A percentile compares a stretch with the other conserved stretches of the same genome.
These are phyloP conservation scores for Sussaba pulchella DNA, from an alignment of 2,888 invertebrate species.

Conservation along the genomic window DNA sequence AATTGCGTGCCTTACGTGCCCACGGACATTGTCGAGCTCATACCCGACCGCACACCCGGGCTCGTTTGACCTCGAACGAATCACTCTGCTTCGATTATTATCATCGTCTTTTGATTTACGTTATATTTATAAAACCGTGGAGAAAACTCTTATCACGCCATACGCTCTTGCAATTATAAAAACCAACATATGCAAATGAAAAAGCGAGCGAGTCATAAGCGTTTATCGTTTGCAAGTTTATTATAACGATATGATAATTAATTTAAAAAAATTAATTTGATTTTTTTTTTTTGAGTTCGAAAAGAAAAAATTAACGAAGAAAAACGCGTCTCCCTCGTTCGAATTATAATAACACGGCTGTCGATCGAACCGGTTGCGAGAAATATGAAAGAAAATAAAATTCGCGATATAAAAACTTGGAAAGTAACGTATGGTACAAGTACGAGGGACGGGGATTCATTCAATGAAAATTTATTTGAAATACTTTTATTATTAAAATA, in stretches of 20 bases:
- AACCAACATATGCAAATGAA: slow-evolving; percentile 1
- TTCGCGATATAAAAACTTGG: not conserved
- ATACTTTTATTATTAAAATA: too few species aligned
- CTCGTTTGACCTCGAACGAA: slow-evolving; percentile 32
- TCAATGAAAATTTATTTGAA: too few species aligned
- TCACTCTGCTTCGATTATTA: slow-evolving; percentile 45
- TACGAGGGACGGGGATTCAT: too few species aligned
- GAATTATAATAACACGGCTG: slow-evolving; percentile 14
- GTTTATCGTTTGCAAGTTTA: slow-evolving; percentile 7
- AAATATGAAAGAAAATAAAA: slow-evolving; percentile 8
- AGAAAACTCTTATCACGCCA: slow-evolving; percentile 29
- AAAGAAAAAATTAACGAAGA: not conserved
- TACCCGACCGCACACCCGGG: not conserved
- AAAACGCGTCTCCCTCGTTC: slow-evolving; percentile 14
- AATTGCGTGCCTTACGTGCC: slow-evolving; percentile 49
- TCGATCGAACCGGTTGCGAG: slow-evolving; percentile 2
- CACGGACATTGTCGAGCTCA: too few species aligned
- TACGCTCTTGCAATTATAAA: slow-evolving; percentile 17
- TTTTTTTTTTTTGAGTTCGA: too few species aligned
- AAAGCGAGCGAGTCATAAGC: not conserved
- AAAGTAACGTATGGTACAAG: too few species aligned
- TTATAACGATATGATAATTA: not conserved
- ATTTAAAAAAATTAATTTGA: too few species aligned
- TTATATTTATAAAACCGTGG: slow-evolving; percentile 48
- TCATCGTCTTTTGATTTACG: slow-evolving; percentile 55